Evolutionary conservation across 2,888 invertebrate genomes (phyloP).

Genomic region (Ectobius pallidus): DNA sequence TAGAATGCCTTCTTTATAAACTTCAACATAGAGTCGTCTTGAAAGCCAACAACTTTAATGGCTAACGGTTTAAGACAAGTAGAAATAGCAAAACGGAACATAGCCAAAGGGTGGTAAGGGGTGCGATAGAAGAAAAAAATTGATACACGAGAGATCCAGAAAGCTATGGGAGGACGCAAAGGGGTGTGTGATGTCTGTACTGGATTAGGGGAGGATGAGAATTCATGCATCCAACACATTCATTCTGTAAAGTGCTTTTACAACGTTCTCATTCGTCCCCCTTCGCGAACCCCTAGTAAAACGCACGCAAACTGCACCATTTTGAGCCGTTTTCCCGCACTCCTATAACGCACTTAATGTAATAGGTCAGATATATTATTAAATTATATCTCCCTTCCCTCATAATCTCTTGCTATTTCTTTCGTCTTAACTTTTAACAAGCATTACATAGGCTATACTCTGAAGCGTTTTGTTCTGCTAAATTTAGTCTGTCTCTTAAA

Average conservation of each 20-base stretch:
- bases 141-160: neutral
- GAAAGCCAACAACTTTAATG: neutral
- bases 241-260: conserved; percentile 24
- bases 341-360: conserved; percentile 6
- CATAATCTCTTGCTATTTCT: neutral
- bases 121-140: neutral
- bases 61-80: neutral
- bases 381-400: conserved; percentile 23
- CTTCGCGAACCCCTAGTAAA: neutral
- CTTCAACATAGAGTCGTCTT: neutral
- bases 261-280: neutral
- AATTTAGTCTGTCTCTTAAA: neutral
- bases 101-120: neutral
- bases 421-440: conserved; percentile 23
- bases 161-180: neutral
- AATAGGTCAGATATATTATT: conserved; percentile 25
- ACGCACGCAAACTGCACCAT: conserved; percentile 5
- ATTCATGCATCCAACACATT: conserved; percentile 9
- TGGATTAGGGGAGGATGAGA: neutral
- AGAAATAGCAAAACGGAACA: neutral
- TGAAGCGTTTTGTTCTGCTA: conserved; percentile 3
- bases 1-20: neutral
- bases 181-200: neutral
- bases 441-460: conserved; percentile 22
- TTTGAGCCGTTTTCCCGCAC: conserved; percentile 1